Evolutionary conservation across 2,888 invertebrate genomes (phyloP).

Genomic region (Spodoptera littoralis): DNA sequence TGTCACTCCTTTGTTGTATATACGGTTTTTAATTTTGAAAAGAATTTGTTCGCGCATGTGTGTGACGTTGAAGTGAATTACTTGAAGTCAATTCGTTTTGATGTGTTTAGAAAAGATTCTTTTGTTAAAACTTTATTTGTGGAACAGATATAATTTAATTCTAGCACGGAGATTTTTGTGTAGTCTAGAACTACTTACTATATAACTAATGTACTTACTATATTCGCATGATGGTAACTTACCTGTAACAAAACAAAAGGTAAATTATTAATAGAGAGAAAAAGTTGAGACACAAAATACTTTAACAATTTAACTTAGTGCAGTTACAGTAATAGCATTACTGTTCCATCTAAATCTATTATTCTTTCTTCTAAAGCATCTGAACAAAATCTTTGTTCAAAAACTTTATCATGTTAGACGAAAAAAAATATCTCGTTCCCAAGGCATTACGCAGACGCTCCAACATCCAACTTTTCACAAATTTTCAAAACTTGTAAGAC

Average conservation of each 20-base stretch:
- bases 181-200: not conserved
- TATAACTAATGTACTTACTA: constrained; percentile 15
- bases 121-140: not conserved
- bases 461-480: constrained; percentile 58
- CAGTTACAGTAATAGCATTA: constrained; percentile 2
- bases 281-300: not conserved
- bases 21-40: constrained; percentile 50
- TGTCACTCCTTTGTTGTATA: constrained; percentile 57
- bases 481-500: constrained; percentile 61
- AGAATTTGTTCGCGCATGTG: constrained; percentile 37
- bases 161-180: not conserved
- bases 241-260: constrained; percentile 35
- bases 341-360: constrained; percentile 46
- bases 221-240: constrained; percentile 21
- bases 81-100: constrained; percentile 17
- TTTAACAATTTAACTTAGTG: constrained; percentile 9
- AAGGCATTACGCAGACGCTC: constrained; percentile 55
- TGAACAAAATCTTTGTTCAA: constrained; percentile 48
- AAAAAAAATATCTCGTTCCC: constrained; percentile 58
- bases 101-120: constrained; percentile 4
- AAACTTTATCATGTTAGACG: constrained; percentile 56
- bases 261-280: constrained; percentile 11
- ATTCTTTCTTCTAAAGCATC: constrained; percentile 39
- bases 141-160: not conserved
- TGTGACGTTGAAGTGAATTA: constrained; percentile 16